Evolutionary conservation across 2,113 vertebrate species (phyloP).

Genomic region (Carlito syrichta): DNA sequence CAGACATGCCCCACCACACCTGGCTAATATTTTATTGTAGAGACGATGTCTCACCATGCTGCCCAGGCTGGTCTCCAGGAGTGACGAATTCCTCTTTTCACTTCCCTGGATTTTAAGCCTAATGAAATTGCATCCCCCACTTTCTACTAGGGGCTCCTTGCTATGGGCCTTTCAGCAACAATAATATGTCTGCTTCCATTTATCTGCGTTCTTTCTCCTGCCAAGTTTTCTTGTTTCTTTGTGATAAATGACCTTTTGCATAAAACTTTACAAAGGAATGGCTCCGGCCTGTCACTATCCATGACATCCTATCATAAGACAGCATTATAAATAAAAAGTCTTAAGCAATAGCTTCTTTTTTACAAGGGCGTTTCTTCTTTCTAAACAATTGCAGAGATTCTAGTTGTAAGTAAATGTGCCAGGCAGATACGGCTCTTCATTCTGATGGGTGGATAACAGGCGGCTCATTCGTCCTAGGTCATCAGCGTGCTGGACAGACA

Average conservation of each 20-base stretch:
- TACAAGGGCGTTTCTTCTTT: background rate
- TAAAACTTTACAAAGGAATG: background rate
- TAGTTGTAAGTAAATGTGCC: background rate
- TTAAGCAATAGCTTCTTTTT: constrained; percentile 19
- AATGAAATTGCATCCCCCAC: background rate
- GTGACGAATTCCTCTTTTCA: background rate
- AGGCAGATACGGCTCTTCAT: background rate
- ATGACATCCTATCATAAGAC: background rate
- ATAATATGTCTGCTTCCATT: background rate
- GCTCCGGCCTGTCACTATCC: background rate
- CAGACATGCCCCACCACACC: no score
- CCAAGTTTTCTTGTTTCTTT: background rate
- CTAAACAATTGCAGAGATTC: constrained; percentile 2
- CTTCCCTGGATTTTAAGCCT: constrained; percentile 3
- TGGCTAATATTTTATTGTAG: no score
- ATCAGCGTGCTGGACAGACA: background rate
- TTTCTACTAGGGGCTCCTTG: background rate
- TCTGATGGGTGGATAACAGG: background rate
- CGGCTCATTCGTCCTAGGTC: background rate
- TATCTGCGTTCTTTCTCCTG: constrained; percentile 4
- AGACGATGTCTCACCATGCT: no score
- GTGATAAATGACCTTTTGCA: background rate
- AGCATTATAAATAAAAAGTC: background rate
- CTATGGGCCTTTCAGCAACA: background rate
- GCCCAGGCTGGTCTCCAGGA: background rate